These are phyloP conservation scores for Ichneumon xanthorius DNA, from an alignment of 2,888 invertebrate genomes.

Conservation along the genomic window DNA sequence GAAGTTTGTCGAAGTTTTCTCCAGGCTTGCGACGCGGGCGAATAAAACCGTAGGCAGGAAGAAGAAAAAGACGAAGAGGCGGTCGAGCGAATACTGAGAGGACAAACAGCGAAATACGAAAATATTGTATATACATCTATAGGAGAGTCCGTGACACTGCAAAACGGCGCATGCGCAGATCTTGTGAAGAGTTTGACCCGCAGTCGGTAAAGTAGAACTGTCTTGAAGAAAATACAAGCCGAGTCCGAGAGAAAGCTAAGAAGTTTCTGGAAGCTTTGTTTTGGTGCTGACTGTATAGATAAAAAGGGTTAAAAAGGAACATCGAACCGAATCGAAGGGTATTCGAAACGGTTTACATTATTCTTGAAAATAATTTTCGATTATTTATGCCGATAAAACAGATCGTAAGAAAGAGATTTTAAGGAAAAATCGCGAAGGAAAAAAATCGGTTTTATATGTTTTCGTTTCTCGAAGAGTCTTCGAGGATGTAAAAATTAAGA, in stretches of 20 bases:
- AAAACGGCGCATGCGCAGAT: no score
- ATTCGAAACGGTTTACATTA: neutral
- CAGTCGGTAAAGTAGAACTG: no score
- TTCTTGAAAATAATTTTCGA: neutral
- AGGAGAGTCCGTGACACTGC: no score
- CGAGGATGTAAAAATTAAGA: constrained; percentile 24
- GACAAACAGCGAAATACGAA: no score
- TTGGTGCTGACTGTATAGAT: neutral
- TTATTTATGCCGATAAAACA: neutral
- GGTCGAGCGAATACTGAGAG: no score
- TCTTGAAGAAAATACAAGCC: no score
- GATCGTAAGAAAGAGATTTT: neutral
- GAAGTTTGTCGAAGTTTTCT: no score
- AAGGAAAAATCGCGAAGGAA: neutral
- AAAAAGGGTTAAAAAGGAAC: neutral
- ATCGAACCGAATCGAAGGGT: neutral
- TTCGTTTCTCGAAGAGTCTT: neutral
- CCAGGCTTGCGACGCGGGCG: no score
- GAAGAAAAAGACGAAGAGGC: no score
- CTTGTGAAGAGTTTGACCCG: no score
- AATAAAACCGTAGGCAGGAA: no score
- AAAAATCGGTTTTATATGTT: neutral
- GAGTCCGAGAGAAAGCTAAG: neutral
- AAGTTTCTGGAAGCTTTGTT: neutral
- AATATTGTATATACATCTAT: no score